Evolutionary conservation across 2,113 vertebrate genomes (phyloP).

Genomic region (Fulica atra): DNA sequence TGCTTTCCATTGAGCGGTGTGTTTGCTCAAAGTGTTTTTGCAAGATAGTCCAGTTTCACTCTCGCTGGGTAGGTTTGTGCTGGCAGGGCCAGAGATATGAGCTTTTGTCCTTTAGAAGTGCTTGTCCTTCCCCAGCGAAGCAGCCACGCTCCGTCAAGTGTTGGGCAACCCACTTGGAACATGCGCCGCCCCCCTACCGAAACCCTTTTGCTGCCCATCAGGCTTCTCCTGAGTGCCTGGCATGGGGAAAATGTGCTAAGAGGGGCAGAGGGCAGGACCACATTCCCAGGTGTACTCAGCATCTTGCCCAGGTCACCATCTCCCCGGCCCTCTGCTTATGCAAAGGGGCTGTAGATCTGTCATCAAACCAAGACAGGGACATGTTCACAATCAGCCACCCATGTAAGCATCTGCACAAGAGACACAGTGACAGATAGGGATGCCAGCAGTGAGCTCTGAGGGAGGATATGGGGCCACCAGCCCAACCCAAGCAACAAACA

Average conservation of each 20-base stretch:
- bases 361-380: no score
- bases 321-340: not conserved
- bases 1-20: constrained; percentile 51
- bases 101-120: constrained; percentile 67
- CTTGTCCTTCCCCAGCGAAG: constrained; percentile 29
- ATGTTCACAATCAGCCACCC: fast-evolving
- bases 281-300: not conserved
- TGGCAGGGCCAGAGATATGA: constrained; percentile 48
- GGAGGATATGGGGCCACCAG: not conserved
- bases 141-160: not conserved
- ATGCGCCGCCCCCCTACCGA: not conserved
- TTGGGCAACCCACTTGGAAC: not conserved
- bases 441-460: fast-evolving
- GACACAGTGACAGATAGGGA: fast-evolving
- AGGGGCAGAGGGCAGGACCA: not conserved
- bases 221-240: not conserved
- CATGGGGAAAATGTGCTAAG: not conserved
- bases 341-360: not conserved
- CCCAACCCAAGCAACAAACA: not conserved
- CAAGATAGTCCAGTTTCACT: constrained; percentile 84
- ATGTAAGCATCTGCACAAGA: fast-evolving
- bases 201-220: not conserved
- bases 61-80: constrained; percentile 48
- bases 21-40: constrained; percentile 84
- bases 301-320: not conserved